Evolutionary conservation across 1,140 invertebrate species (phyloP).

Genomic region (Glomeris maerens): DNA sequence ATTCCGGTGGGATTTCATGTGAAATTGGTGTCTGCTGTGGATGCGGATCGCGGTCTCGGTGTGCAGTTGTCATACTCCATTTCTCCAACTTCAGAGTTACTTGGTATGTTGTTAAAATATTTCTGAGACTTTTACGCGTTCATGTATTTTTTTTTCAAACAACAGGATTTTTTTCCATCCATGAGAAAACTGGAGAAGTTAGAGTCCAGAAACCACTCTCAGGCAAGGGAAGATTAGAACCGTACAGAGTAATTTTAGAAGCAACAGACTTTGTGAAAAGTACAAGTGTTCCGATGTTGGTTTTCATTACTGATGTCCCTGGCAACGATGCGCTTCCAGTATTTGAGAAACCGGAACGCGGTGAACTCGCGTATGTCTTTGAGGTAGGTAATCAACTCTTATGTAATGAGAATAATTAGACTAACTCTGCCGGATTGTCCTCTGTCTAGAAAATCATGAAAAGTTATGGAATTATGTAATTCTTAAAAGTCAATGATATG

Average conservation of each 20-base stretch:
- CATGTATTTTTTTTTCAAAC: conserved; percentile 1
- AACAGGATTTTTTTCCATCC: conserved; percentile 48
- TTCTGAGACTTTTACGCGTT: not conserved
- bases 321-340: conserved; percentile 66
- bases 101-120: not conserved
- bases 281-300: conserved; percentile 42
- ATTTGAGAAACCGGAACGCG: conserved; percentile 51
- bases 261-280: conserved; percentile 53
- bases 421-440: not conserved
- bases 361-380: conserved; percentile 52
- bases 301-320: conserved; percentile 66
- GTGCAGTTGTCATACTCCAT: conserved; percentile 21
- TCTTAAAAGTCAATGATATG: not conserved
- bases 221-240: conserved; percentile 57
- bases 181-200: conserved; percentile 50
- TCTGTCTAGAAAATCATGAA: not conserved
- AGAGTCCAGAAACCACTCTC: conserved; percentile 46
- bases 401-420: conserved; percentile 11
- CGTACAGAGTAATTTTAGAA: conserved; percentile 50
- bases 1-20: conserved; percentile 24
- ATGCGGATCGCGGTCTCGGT: conserved; percentile 23
- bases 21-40: conserved; percentile 23
- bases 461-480: not conserved
- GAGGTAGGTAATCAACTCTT: conserved; percentile 36
- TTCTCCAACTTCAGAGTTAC: not conserved